Percentiles rank a stretch among this genome's conserved stretches.
Conservation (phyloP, 2,797 vertebrate species). For the Crax fasciolata region DNA sequence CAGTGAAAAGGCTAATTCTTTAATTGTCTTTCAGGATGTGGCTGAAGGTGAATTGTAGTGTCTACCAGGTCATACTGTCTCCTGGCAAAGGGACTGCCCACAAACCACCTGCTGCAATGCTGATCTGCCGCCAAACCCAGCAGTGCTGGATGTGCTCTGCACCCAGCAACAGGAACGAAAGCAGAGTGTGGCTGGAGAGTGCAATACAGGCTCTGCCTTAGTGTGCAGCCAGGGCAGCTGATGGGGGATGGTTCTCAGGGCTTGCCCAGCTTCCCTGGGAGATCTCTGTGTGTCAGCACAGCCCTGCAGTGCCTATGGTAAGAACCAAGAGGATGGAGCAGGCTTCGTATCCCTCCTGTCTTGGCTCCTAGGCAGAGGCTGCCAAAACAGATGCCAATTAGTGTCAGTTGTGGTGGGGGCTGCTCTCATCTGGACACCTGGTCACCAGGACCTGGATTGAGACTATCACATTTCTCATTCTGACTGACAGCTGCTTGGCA, state of each 20-base stretch:
- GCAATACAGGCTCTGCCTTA: neutral
- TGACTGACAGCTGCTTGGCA: slow-evolving; percentile 15
- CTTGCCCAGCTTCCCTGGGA: neutral
- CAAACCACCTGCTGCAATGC: neutral
- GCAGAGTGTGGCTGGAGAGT: neutral
- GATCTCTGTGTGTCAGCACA: neutral
- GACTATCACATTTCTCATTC: neutral
- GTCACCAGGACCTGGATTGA: slow-evolving; percentile 8
- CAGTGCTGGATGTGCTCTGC: neutral
- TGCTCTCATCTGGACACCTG: slow-evolving; percentile 24
- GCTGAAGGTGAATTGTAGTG: neutral
- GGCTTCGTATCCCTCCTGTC: neutral
- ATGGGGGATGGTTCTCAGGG: neutral
- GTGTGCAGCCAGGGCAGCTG: rapidly evolving
- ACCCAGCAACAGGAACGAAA: neutral
- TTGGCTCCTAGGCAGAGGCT: neutral
- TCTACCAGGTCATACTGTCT: neutral
- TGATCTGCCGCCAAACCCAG: neutral
- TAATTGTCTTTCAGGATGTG: neutral
- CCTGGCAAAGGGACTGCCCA: neutral
- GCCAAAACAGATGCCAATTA: neutral
- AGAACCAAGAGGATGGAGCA: neutral
- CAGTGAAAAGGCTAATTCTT: neutral
- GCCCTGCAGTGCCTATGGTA: neutral
- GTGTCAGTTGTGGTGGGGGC: neutral